Conservation (phyloP, 2,888 invertebrate species). For the Trachelus iudaicus region DNA sequence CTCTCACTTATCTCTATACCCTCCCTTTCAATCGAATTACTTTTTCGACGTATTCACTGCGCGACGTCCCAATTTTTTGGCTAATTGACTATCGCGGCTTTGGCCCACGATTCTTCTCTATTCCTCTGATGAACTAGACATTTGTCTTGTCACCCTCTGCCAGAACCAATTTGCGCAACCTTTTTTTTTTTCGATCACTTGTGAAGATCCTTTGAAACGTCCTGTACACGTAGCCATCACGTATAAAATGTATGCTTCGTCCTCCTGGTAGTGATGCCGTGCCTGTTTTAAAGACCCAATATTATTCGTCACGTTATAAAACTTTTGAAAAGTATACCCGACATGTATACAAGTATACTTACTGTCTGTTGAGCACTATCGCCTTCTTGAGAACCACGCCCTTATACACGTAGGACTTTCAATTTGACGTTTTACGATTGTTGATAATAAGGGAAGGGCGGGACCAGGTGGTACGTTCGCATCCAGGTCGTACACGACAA, state of each 20-base stretch:
- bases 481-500: conserved; percentile 28
- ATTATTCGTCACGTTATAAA: neutral
- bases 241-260: neutral
- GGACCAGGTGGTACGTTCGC: conserved; percentile 59
- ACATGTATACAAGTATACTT: neutral
- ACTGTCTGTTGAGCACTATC: neutral
- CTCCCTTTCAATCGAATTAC: conserved; percentile 62
- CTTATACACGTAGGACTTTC: conserved; percentile 53
- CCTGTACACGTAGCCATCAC: neutral
- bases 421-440: conserved; percentile 66
- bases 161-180: conserved; percentile 40
- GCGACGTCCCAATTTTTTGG: conserved; percentile 55
- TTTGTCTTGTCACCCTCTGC: conserved; percentile 49
- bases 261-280: neutral
- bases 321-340: neutral
- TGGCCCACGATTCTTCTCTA: conserved; percentile 22
- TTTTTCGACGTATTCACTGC: conserved; percentile 55
- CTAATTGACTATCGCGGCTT: conserved; percentile 46
- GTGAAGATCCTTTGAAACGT: neutral
- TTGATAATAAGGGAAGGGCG: conserved; percentile 62
- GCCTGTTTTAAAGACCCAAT: neutral
- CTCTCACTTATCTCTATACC: conserved; percentile 60
- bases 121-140: conserved; percentile 27
- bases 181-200: neutral
- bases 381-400: conserved; percentile 15